These are phyloP conservation scores for Luscinia megarhynchos DNA, from an alignment of 2,797 vertebrate genomes.

Conservation along the genomic window DNA sequence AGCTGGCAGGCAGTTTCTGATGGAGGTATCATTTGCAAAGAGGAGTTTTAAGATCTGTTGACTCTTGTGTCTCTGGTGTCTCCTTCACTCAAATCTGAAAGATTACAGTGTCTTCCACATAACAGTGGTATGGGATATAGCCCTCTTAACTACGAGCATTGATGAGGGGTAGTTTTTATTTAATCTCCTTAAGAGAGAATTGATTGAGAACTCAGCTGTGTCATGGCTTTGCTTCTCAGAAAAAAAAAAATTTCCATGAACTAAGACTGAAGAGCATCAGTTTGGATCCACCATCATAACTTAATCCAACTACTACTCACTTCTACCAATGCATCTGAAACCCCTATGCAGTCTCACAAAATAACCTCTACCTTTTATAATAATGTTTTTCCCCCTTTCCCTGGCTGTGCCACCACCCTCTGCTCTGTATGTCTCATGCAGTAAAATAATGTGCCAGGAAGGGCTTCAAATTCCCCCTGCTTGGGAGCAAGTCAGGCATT, in stretches of 20 bases:
- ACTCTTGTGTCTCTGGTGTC: not conserved
- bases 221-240: not conserved
- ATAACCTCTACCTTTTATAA: not conserved
- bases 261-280: not conserved
- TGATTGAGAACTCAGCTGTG: not conserved
- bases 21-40: not conserved
- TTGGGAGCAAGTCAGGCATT: not conserved
- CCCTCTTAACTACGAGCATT: not conserved
- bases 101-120: not conserved
- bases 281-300: not conserved
- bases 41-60: not conserved
- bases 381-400: not conserved
- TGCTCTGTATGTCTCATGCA: not conserved
- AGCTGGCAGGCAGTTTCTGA: not conserved
- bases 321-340: not conserved
- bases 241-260: not conserved
- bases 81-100: not conserved
- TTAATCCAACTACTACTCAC: not conserved
- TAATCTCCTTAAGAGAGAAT: not conserved
- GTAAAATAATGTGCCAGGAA: not conserved
- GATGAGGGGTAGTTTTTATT: not conserved
- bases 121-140: not conserved
- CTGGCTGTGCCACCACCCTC: rapidly evolving
- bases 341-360: not conserved
- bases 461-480: not conserved